Base-by-base conservation (phyloP, 2,797 vertebrate species). In the Luscinia luscinia region DNA sequence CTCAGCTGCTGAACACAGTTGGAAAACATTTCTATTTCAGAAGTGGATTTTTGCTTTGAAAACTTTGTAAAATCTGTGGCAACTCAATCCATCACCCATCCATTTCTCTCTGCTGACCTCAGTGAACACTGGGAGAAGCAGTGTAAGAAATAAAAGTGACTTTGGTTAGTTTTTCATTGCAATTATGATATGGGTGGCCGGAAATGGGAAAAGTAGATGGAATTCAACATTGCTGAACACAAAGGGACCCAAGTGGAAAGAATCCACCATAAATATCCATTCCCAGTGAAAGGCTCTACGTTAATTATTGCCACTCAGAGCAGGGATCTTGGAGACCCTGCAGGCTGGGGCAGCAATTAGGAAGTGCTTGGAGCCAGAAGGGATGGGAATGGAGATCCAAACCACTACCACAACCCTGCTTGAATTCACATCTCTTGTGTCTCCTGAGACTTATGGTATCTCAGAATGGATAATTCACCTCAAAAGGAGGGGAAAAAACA, bases 1-100 rank as follows among this genome's bases (percentile, higher is more conserved):
- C 84, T 96, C 86, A 87, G 79, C 69, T 92, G 89, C 68, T 85
- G 68, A 92, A 34, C 72, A 70, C 4, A 28, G 59, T 81, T 89
- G 83, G 82, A 86, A 93, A 91, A 78, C 5, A 36, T 84, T 93
- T 85, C 24, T 67, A 3, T 67, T 89, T 89, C 76, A 88, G 73
- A 96, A 96, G 62, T 81, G 51, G 4, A n/a, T 92, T 92, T 90
- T 41, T 2, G 0, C 76, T 94, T 86, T 76, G 59, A 80, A 90
- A 93, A 87, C 22, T 1, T 16, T 57, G 22, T 78, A 62, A 93
- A 72, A 75, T 45, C 59, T 63, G 3, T 49, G 51, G 40, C 58
- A 55, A 66, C 22, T 6, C 43, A 67, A 40, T 45, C 9, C 57
- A 34, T 66, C 46, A 20, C 12, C 38, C 21, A 17, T 30, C 20